These are phyloP conservation scores for Drosophila fulvimacula DNA, from an alignment of 2,888 invertebrate species.

Conservation along the genomic window DNA sequence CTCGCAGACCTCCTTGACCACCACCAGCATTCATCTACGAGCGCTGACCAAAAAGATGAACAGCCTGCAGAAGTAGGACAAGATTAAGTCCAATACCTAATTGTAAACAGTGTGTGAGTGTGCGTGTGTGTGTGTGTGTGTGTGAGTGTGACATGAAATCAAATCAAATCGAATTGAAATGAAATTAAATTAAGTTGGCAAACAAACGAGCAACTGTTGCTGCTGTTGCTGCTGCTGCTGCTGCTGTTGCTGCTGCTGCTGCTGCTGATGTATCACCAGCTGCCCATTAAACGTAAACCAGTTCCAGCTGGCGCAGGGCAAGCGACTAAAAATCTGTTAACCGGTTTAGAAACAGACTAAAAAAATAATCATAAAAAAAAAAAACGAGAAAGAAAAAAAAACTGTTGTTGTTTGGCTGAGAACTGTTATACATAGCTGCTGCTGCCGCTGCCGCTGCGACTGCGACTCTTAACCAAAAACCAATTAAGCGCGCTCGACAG, in stretches of 20 bases:
- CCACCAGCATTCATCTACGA: slow-evolving; percentile 17
- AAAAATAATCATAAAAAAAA: slow-evolving; percentile 14
- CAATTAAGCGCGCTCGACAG: slow-evolving; percentile 52
- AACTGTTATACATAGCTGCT: slow-evolving; percentile 53
- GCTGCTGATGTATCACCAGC: slow-evolving; percentile 57
- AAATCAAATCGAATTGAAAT: slow-evolving; percentile 35
- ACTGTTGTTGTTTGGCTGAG: slow-evolving; percentile 36
- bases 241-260: slow-evolving; percentile 25
- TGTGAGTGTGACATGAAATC: slow-evolving; percentile 4
- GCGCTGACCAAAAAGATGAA: background rate
- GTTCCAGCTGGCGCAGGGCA: slow-evolving; percentile 46
- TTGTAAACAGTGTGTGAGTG: background rate
- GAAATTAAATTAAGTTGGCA: slow-evolving; percentile 37
- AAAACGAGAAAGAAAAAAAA: background rate
- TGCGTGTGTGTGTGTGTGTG: slow-evolving; percentile 13
- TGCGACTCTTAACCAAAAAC: slow-evolving; percentile 43
- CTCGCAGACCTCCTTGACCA: slow-evolving; percentile 4
- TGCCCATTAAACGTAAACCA: slow-evolving; percentile 65
- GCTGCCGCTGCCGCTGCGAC: slow-evolving; percentile 17
- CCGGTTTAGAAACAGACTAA: slow-evolving; percentile 64
- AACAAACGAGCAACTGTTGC: slow-evolving; percentile 31
- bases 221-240: slow-evolving; percentile 13
- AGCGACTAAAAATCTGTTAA: slow-evolving; percentile 62
- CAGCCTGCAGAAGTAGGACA: background rate
- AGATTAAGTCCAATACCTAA: background rate